Base-by-base conservation (phyloP, 2,797 vertebrate species). In the Amphiprion clarkii region DNA sequence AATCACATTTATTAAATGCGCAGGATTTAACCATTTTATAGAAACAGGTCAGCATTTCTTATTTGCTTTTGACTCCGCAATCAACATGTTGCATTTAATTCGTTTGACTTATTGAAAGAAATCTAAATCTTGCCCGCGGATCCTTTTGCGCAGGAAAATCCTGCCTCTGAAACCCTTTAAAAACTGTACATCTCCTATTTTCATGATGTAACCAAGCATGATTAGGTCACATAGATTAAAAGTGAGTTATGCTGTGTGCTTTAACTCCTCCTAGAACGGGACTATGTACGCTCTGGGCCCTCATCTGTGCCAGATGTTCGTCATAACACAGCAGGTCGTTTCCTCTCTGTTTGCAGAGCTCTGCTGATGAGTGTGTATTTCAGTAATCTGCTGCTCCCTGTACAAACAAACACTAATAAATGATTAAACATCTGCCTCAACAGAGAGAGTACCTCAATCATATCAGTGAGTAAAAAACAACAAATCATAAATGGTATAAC, bases 281-380 rank as follows among this genome's bases (percentile, higher is more conserved):
- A 72, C 68, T 72, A 76, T 57, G 76, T 87, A 76, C 71, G 64
- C 72, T 72, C 54, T 60, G 60, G 54, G 75, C 76, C 81, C 86
- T 87, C 75, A 86, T 88, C 87, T 61, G 68, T 67, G 73, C 89
- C 93, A 95, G 91, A 94, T 94, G 92, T 94, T 89, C 67, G 76
- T 82, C 67, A 71, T 83, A 89, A 82, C 62, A 64, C 73, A 78
- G 73, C 11, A 67, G 82, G 87, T 87, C 73, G 83, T 88, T 89
- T 94, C 84, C 87, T 87, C 82, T 83, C 78, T 86, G 72, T 69
- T 59, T 84, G 74, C 55, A 61, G 58, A 60, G 42, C 57, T 40
- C 57, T 56, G 49, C 71, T 51, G 58, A 3, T 60, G 67, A 49
- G 69, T 59, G 66, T 62, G 64, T 74, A 42, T 62, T 67, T 55